Percentiles rank a stretch among this genome's conserved stretches.
Evolutionary conservation across 2,888 invertebrate species (phyloP).

Genomic region (Celastrina argiolus): DNA sequence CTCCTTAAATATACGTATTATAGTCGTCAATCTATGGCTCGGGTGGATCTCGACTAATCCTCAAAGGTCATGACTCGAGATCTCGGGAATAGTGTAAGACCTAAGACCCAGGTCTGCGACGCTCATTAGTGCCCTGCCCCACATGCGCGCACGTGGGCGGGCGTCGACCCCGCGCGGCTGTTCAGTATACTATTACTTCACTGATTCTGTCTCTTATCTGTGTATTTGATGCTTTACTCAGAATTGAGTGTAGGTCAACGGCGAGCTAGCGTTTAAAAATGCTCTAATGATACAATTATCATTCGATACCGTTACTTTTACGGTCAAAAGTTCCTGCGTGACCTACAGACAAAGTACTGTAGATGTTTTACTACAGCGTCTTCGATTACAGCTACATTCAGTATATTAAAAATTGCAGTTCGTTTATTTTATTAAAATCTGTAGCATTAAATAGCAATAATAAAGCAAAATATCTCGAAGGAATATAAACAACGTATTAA

Average conservation of each 20-base stretch:
- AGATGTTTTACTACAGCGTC: too few species aligned
- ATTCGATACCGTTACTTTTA: too few species aligned
- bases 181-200: neutral
- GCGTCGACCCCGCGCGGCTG: conserved; percentile 1
- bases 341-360: too few species aligned
- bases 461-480: too few species aligned
- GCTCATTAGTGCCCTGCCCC: neutral
- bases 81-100: neutral
- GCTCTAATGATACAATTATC: neutral
- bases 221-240: neutral
- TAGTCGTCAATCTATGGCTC: neutral
- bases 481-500: too few species aligned
- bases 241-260: neutral
- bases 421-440: too few species aligned
- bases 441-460: too few species aligned
- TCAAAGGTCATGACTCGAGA: neutral
- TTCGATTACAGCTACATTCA: too few species aligned
- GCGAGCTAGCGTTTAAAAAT: neutral
- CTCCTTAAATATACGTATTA: neutral
- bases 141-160: conserved; percentile 16
- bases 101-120: neutral
- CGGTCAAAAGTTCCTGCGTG: too few species aligned
- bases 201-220: neutral
- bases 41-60: neutral
- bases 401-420: too few species aligned